Conservation (phyloP, 1,140 invertebrate genomes). For the Periplaneta americana region DNA sequence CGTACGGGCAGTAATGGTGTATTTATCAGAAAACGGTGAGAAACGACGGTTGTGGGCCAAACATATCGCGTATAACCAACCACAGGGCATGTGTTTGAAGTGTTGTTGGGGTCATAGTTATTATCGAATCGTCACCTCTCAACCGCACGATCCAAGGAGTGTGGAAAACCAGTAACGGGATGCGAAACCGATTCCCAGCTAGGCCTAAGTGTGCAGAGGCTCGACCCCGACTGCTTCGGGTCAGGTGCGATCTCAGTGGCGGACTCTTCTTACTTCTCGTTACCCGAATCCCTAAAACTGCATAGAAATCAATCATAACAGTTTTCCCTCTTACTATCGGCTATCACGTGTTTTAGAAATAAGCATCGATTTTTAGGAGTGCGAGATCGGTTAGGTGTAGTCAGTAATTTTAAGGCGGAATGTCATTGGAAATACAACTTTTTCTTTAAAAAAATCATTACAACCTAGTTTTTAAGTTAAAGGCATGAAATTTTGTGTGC, state of each 20-base stretch:
- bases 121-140: not conserved
- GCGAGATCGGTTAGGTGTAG: too few relatives aligned
- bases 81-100: not conserved
- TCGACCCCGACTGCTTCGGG: not conserved
- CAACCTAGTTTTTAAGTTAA: too few relatives aligned
- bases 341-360: too few relatives aligned
- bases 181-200: not conserved
- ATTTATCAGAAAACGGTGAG: not conserved
- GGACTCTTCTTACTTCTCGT: too few relatives aligned
- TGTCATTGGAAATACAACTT: too few relatives aligned
- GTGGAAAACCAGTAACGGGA: not conserved
- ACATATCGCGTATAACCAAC: not conserved
- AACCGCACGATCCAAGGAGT: not conserved
- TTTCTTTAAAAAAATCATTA: too few relatives aligned
- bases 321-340: too few relatives aligned
- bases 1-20: not conserved
- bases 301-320: too few relatives aligned
- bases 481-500: too few relatives aligned
- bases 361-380: too few relatives aligned
- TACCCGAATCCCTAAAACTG: too few relatives aligned
- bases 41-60: not conserved
- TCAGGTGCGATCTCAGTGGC: not conserved
- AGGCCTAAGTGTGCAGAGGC: not conserved
- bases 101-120: not conserved
- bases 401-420: too few relatives aligned